Evolutionary conservation across 2,888 invertebrate genomes (phyloP), one percentile per base, ranked within the genome.

Genomic region (Acronicta alni): DNA sequence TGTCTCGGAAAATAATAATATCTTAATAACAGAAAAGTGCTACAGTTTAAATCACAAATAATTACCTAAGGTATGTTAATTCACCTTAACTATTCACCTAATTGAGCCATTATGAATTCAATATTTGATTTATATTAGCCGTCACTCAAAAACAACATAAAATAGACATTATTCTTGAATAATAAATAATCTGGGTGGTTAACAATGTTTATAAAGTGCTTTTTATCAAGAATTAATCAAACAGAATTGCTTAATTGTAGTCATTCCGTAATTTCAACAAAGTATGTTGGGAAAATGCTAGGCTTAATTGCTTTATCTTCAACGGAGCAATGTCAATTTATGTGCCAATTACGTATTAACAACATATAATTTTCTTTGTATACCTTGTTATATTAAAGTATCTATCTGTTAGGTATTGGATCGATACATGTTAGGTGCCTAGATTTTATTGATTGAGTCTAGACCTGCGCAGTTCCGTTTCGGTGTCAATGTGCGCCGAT

Each of bases 381-480:
- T 17, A 17, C 14, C 20, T 26, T 10, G 10, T 52, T 23, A 1
- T 26, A 49, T 32, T 57, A 41, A 32, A 41, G 23, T 18, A 23
- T 8, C 5, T 54, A 38, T 42, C 9, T n/a, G 17, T 49, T 38
- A 17, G 16, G 16, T 17, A 44, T 44, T 18, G 8, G 12, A 39
- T 39, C 30, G n/a, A 57, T 39, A 55, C n/a, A 43, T 32, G 51
- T n/a, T 9, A n/a, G 47, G 42, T 57, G 52, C 70, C 67, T 73
- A 64, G 70, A 67, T 64, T 57, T 45, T 74, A 72, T 66, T 51
- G 54, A 65, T 72, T 59, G 8, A 9, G 30, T 60, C 67, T 67
- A 70, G 72, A 65, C 72, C 32, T 77, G 77, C 77, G 77, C 77
- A 64, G 52, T 67, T 43, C 41, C 3, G 43, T n/a, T 45, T 45